Conservation (phyloP, 2,888 invertebrate genomes). For the Tenthredo mesomela region DNA sequence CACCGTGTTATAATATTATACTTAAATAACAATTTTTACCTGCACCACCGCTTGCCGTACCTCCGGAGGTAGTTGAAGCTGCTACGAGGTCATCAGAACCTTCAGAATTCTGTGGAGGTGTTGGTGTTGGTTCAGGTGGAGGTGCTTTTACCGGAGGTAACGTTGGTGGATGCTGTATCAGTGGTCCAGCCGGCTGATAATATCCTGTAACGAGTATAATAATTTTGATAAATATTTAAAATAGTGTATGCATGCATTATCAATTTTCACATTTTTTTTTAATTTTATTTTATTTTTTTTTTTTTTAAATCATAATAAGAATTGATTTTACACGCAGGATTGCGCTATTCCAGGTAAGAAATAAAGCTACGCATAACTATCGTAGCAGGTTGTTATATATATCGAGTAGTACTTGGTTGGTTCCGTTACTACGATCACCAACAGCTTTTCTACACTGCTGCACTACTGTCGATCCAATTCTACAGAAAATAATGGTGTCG, state of each 20-base stretch:
- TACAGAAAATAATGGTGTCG: neutral
- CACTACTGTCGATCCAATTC: conserved; percentile 10
- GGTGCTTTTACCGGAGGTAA: conserved; percentile 73
- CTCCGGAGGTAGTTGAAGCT: conserved; percentile 74
- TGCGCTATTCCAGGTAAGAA: neutral
- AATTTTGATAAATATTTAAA: neutral
- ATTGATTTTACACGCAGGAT: neutral
- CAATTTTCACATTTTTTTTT: too few relatives aligned
- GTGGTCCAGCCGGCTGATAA: conserved; percentile 95
- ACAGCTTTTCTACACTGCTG: neutral
- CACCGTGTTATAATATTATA: neutral
- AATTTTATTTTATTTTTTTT: too few relatives aligned
- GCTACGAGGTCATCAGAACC: conserved; percentile 75
- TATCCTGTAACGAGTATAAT: conserved; percentile 83
- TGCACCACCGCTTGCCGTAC: conserved; percentile 73
- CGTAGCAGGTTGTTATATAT: neutral
- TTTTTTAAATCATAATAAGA: neutral
- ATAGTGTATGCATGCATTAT: too few relatives aligned
- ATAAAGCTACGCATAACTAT: neutral
- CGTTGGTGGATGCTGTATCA: conserved; percentile 83
- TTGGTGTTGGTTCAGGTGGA: conserved; percentile 75
- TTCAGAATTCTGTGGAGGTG: conserved; percentile 76
- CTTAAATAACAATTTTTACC: conserved; percentile 1
- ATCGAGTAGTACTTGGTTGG: conserved; percentile 11
- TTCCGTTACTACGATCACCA: conserved; percentile 33